Base-by-base conservation (phyloP, 2,113 vertebrate genomes). In the Elgaria multicarinata region DNA sequence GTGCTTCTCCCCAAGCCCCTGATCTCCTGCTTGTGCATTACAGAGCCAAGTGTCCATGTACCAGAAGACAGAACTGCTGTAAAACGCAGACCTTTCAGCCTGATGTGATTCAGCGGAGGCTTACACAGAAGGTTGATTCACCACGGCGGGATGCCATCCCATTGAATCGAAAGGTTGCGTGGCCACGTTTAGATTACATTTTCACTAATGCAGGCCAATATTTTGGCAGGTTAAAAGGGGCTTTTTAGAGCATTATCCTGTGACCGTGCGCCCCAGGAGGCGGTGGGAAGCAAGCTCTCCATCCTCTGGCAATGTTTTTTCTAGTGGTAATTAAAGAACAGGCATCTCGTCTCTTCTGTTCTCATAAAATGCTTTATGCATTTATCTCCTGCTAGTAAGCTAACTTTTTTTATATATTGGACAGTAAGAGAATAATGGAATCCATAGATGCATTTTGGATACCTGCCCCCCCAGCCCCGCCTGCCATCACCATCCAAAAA, bases 401-500 rank as follows among this genome's bases (percentile, higher is more conserved):
- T 9, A 26, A 31, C 53, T 20, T 31, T 62, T 80, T 20, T 72
- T 74, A n/a, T 42, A 33, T 55, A 76, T 42, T 39, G 22, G 14
- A 33, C 69, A 31, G 24, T 44, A 66, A 33, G 74, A 44, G 76
- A 66, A 77, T 66, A 75, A 75, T 58, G 12, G 50, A 28, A 58
- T 28, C 36, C 69, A 44, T 46, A 16, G 10, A 18, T 83, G 50
- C 53, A 3, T 84, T 90, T 81, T 44, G 26, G 0, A 81, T 74
- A 64, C 76, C 89, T 86, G 84, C 87, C 42, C 87, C 83, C 71
- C 44, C 39, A n/a, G n/a, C 69, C 71, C 46, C n/a, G n/a, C n/a
- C n/a, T n/a, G n/a, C n/a, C n/a, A n/a, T n/a, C n/a, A n/a, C n/a
- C n/a, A n/a, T n/a, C n/a, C n/a, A n/a, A n/a, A n/a, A 31, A 16